Conservation (phyloP, 2,888 invertebrate species). For the Leucania comma region DNA sequence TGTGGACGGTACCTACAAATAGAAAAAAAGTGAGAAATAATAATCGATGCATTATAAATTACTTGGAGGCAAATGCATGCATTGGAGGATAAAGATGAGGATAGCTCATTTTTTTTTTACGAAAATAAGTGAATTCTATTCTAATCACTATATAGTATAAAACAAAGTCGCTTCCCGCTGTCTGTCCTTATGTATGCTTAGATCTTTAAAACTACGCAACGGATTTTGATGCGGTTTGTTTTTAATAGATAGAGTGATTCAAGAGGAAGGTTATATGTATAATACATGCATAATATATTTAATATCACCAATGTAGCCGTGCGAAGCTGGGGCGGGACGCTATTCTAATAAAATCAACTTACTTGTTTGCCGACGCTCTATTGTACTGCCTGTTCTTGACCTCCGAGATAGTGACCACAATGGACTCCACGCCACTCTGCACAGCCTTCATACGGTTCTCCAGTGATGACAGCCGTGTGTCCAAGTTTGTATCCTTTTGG, state of each 20-base stretch:
- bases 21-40: background rate
- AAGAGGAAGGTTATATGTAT: no score
- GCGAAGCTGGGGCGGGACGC: no score
- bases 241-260: no score
- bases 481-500: constrained; percentile 72
- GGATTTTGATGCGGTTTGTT: no score
- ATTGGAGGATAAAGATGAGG: background rate
- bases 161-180: no score
- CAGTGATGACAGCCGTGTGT: constrained; percentile 74
- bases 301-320: no score
- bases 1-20: background rate
- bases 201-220: no score
- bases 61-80: background rate
- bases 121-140: background rate
- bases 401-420: constrained; percentile 81
- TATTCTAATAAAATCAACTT: constrained; percentile 48
- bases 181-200: no score
- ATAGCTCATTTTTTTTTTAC: background rate
- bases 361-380: constrained; percentile 71
- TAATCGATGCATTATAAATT: background rate
- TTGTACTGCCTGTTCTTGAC: constrained; percentile 80
- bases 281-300: no score
- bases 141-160: no score
- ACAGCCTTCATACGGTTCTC: constrained; percentile 78
- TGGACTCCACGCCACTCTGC: constrained; percentile 79